These are phyloP conservation scores for Acropternis orthonyx DNA, from an alignment of 2,797 vertebrate genomes.

Conservation along the genomic window DNA sequence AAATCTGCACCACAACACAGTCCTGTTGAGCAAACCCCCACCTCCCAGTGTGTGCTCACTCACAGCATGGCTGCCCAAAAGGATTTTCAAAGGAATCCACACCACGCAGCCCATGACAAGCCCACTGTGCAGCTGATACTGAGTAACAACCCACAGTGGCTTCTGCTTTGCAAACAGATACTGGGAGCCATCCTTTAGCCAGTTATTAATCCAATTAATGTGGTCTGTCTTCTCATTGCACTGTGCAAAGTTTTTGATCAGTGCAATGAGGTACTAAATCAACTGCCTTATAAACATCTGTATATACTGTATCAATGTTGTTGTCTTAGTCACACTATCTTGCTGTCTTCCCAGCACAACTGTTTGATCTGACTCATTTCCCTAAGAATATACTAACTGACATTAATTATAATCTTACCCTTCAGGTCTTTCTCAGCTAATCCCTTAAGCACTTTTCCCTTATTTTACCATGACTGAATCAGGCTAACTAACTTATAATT, in stretches of 20 bases:
- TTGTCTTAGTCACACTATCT: not conserved
- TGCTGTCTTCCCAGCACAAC: not conserved
- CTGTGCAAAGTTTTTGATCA: not conserved
- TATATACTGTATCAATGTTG: rapidly evolving
- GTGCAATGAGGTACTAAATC: not conserved
- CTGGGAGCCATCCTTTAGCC: not conserved
- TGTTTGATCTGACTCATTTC: constrained; percentile 28
- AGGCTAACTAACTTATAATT: not conserved
- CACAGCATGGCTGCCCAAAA: not conserved
- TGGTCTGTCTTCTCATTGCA: not conserved
- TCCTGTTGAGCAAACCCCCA: not conserved
- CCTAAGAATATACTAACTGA: constrained; percentile 4
- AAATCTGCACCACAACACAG: not conserved
- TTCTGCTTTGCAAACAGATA: not conserved
- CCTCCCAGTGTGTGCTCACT: rapidly evolving
- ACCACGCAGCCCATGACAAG: rapidly evolving
- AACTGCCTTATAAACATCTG: not conserved
- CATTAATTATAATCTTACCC: constrained; percentile 7
- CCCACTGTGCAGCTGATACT: not conserved
- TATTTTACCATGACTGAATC: not conserved
- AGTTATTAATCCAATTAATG: not conserved
- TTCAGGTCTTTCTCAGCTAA: constrained; percentile 23
- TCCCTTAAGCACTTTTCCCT: not conserved
- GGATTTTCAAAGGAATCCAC: not conserved
- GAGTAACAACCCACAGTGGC: rapidly evolving